Percentiles rank a stretch among this genome's conserved stretches.
Conservation (phyloP, 2,113 vertebrate genomes). For the Phaethon lepturus region DNA sequence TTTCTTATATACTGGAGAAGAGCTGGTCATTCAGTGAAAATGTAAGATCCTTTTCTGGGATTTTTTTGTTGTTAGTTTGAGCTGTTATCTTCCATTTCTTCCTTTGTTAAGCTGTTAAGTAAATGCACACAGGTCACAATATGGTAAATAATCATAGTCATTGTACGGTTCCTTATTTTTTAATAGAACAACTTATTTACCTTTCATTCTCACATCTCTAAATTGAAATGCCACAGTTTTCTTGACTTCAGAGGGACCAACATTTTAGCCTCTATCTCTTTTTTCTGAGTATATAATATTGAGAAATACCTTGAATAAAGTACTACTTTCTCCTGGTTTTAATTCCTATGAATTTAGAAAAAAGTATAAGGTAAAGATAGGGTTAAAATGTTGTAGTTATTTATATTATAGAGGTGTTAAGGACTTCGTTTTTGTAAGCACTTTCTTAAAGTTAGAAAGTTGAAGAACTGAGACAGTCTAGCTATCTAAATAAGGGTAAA, state of each 20-base stretch:
- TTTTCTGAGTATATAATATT: background rate
- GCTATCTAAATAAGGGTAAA: background rate
- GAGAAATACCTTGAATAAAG: background rate
- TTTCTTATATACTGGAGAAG: background rate
- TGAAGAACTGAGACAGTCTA: background rate
- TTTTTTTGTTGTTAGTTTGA: background rate
- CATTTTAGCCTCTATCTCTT: background rate
- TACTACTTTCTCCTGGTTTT: background rate
- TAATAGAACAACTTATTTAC: background rate
- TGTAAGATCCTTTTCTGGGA: background rate
- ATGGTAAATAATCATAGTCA: background rate
- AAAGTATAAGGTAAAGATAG: background rate
- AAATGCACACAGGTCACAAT: background rate
- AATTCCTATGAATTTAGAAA: background rate
- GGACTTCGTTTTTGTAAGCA: background rate
- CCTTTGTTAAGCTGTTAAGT: background rate
- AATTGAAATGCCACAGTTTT: background rate
- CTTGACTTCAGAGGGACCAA: background rate
- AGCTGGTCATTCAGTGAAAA: background rate
- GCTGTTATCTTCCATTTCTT: background rate
- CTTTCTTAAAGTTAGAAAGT: background rate
- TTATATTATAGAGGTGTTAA: background rate
- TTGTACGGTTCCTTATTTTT: background rate
- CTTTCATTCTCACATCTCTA: background rate
- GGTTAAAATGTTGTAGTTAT: background rate